Base-by-base conservation (phyloP, 2,888 invertebrate genomes). In the Drosophila tripunctata region DNA sequence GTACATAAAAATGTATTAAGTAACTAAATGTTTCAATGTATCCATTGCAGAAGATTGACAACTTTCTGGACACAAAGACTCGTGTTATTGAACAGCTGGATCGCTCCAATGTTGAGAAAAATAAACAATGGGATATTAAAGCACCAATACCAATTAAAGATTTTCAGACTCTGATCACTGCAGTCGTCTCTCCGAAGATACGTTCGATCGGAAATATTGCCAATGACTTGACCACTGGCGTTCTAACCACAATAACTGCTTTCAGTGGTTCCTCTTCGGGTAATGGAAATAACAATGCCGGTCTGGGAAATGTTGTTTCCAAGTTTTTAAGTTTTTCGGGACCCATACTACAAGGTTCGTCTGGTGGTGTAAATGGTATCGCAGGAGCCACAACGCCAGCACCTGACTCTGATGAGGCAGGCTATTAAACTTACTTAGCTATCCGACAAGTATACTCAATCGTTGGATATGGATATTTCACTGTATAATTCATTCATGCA, bases 41-140 rank as follows among this genome's bases (percentile, higher is more conserved):
- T 93, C 72, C 14, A 47, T 56, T 71, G 31, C 69, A 96, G 96
- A 96, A 96, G 95, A 93, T 96, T 92, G 96, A 96, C 92, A 94
- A 94, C 70, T 93, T 96, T 91, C 93, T 96, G 91, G 96, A 96
- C 88, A 94, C 95, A 48, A 96, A 96, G 92, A 96, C 96, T 33
- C 93, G 93, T 27, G 93, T 94, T 79, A 92, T 96, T 63, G 93
- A 93, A 55, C 93, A 93, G 47, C 91, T 96, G 88, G 96, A 96
- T 91, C 93, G 93, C 50, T 91, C 94, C 75, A 96, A 96, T 91
- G 94, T 95, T 78, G 95, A 93, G 82, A 94, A 96, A 90, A 96
- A 96, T 91, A 94, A 93, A 73, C 94, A 94, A 83, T 95, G 94
- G 89, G 94, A 95, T 44, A 96, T 96, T 86, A 94, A 94, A 83